phyloP scores from a whole-genome alignment of 1,140 invertebrate species.

The Laodelphax striatellus region DNA sequence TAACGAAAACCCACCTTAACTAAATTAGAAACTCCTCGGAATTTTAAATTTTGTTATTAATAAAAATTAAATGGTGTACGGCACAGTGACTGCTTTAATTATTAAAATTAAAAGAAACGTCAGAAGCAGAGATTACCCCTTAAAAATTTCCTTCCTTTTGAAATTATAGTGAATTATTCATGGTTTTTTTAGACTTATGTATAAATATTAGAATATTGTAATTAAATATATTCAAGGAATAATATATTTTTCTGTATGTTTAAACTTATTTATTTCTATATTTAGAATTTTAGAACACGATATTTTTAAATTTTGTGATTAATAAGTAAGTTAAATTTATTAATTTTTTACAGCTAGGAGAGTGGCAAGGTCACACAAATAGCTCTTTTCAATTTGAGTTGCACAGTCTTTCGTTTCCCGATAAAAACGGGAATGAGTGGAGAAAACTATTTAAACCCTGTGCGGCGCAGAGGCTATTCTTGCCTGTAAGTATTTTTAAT shows the following conservation, averaged over 20 bases:
- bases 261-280: too few relatives aligned
- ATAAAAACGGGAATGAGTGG: conserved; percentile 60
- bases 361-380: conserved; percentile 55
- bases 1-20: too few relatives aligned
- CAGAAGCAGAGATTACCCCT: too few relatives aligned
- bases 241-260: too few relatives aligned
- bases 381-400: conserved; percentile 60
- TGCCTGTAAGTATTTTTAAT: conserved; percentile 69
- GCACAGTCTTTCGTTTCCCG: conserved; percentile 65
- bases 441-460: conserved; percentile 83
- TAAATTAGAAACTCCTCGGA: too few relatives aligned
- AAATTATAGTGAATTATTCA: neutral
- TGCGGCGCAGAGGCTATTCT: conserved; percentile 80
- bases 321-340: neutral
- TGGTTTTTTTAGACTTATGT: neutral
- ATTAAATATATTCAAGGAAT: too few relatives aligned
- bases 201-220: neutral
- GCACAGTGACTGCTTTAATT: too few relatives aligned
- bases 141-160: too few relatives aligned
- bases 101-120: too few relatives aligned
- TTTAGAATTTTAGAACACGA: neutral
- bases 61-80: too few relatives aligned
- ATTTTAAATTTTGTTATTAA: too few relatives aligned
- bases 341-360: conserved; percentile 36
- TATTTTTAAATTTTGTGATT: conserved; percentile 27